Evolutionary conservation across 2,888 invertebrate genomes (phyloP), one percentile per base, ranked within the genome.

Genomic region (Drosophila leonis): DNA sequence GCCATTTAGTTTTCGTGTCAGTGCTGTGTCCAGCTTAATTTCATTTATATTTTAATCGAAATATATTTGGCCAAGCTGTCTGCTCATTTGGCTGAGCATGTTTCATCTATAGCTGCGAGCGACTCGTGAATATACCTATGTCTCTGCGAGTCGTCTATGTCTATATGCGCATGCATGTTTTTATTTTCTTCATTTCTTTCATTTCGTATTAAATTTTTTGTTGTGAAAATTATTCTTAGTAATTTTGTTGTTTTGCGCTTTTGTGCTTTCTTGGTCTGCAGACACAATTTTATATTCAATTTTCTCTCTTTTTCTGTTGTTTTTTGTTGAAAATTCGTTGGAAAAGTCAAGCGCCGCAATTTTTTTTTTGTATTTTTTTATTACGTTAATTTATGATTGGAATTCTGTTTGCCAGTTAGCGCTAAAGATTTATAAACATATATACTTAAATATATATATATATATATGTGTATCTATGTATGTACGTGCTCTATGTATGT

Each of bases 1-100:
- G 73, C 87, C 65, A 74, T 78, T 72, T 69, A 73, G 57, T 80
- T 78, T 86, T 88, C 65, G 67, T 81, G 87, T 82, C 87, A 83
- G 78, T 71, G 78, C 67, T 66, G 72, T 71, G 87, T 86, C 88
- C 87, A 87, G 87, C 88, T 78, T 76, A 89, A 84, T 84, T 81
- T 87, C 71, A 83, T 83, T 89, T 86, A 76, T 72, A 81, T 83
- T 83, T 83, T 89, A 87, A 84, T 89, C 84, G 89, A 87, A 84
- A 87, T 83, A 79, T 79, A 75, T 78, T 65, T 64, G 69, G 74
- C 63, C 75, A 76, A 65, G 63, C 75, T 70, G 76, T 77, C 77
- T 70, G 65, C 62, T 44, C 65, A 52, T 64, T 72, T 68, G 49
- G 37, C 18, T 42, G 41, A 56, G 55, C 42, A 42, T 56, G 51